Conservation (phyloP, 2,113 vertebrate species). For the Cairina moschata region DNA sequence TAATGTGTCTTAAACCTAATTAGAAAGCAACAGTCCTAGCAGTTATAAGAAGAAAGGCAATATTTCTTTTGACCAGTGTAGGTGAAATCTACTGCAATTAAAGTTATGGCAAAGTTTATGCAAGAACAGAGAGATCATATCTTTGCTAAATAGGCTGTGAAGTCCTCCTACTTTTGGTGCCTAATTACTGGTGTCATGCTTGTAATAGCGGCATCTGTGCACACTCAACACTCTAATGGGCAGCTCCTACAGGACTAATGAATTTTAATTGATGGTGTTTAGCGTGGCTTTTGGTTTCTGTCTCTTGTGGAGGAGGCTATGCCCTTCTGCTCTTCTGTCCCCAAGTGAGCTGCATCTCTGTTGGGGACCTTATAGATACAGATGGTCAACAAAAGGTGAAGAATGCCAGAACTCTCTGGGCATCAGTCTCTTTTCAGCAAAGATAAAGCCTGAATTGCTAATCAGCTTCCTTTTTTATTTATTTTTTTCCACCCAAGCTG, state of each 20-base stretch:
- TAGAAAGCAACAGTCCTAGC: conserved; percentile 66
- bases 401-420: conserved; percentile 68
- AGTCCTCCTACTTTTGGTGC: conserved; percentile 76
- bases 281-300: conserved; percentile 78
- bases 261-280: conserved; percentile 86
- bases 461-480: conserved; percentile 77
- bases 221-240: conserved; percentile 78
- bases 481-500: conserved; percentile 65
- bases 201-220: conserved; percentile 81
- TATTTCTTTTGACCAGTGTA: conserved; percentile 69
- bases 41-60: conserved; percentile 49
- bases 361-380: conserved; percentile 79
- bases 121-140: conserved; percentile 63
- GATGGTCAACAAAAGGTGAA: conserved; percentile 90
- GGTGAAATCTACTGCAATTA: conserved; percentile 65
- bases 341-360: conserved; percentile 72
- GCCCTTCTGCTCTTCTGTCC: conserved; percentile 78
- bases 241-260: conserved; percentile 85
- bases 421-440: conserved; percentile 76
- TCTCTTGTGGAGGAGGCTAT: conserved; percentile 71
- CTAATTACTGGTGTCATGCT: conserved; percentile 81
- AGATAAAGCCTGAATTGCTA: conserved; percentile 81
- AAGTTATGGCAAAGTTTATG: conserved; percentile 73
- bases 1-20: conserved; percentile 72
- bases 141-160: conserved; percentile 79